Conservation (phyloP, 1,140 invertebrate species). For the Papilio polyxenes region DNA sequence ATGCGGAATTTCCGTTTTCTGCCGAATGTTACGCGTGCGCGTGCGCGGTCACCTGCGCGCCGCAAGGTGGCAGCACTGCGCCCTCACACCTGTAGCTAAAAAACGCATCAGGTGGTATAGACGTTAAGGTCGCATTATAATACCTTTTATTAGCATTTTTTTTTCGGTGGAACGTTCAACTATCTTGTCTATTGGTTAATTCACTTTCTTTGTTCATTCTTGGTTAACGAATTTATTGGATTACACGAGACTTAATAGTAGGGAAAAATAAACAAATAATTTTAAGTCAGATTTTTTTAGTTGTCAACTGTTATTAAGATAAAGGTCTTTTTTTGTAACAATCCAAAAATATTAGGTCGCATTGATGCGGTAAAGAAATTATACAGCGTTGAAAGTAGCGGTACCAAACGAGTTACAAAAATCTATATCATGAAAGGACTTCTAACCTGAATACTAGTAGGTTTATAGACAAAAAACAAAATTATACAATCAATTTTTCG, state of each 20-base stretch:
- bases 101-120: constrained; percentile 55
- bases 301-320: background rate
- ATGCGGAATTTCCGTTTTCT: constrained; percentile 58
- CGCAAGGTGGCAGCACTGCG: constrained; percentile 56
- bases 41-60: constrained; percentile 54
- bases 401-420: background rate
- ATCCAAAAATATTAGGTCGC: background rate
- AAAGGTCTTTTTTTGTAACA: background rate
- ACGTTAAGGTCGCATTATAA: constrained; percentile 48
- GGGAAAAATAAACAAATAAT: background rate
- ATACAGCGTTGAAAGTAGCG: background rate
- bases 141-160: constrained; percentile 32
- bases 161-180: constrained; percentile 35
- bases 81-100: constrained; percentile 55
- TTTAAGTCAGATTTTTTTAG: background rate
- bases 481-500: background rate
- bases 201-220: constrained; percentile 35
- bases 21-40: constrained; percentile 41
- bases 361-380: background rate
- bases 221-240: constrained; percentile 6
- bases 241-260: constrained; percentile 8
- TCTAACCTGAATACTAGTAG: background rate
- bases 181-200: constrained; percentile 32
- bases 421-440: too few species aligned
- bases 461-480: background rate